Base-by-base conservation (phyloP, 1,140 invertebrate species). In the Formica selysi region DNA sequence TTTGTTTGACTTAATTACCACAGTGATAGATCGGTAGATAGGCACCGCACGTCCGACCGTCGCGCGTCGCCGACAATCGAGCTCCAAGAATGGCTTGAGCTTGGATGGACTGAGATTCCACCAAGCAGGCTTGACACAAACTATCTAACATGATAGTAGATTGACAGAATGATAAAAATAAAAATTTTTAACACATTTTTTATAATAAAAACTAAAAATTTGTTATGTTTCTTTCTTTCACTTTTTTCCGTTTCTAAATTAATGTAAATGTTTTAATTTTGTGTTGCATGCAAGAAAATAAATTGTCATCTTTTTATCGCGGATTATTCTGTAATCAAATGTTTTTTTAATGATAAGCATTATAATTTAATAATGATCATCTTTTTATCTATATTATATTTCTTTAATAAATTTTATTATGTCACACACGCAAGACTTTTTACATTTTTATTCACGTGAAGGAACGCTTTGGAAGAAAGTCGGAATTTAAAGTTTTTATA, bases 1-100 rank as follows among this genome's bases (percentile, higher is more conserved):
- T 90, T 90, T 90, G 89, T 90, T 90, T 87, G 89, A 90, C 86
- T 90, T 90, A 90, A 90, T 90, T 90, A 87, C 86, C 88, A 61
- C 76, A 71, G 70, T 68, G 65, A 87, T 57, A 90, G 86, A 90
- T 90, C 88, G 89, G 86, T 76, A 83, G 88, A 90, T 90, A 90
- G 88, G 86, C 80, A 54, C 76, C 41, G 89, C 88, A 90, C 89
- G 89, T 87, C 70, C 80, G 62, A 71, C 87, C 51, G 74, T 87
- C 88, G 84, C 85, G 85, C 78, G 78, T 80, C 54, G 68, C 70
- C 87, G 74, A 89, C 71, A 51, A 79, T 78, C 54, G 62, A 76
- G 87, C 67, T 38, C 70, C 26, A 51, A 41, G 83, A 87, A 32
- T 83, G 74, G 84, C 59, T 85, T 16, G 76, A 16, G 62, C 36